phyloP scores from a whole-genome alignment of 2,113 vertebrate genomes.

The Prionailurus viverrinus region DNA sequence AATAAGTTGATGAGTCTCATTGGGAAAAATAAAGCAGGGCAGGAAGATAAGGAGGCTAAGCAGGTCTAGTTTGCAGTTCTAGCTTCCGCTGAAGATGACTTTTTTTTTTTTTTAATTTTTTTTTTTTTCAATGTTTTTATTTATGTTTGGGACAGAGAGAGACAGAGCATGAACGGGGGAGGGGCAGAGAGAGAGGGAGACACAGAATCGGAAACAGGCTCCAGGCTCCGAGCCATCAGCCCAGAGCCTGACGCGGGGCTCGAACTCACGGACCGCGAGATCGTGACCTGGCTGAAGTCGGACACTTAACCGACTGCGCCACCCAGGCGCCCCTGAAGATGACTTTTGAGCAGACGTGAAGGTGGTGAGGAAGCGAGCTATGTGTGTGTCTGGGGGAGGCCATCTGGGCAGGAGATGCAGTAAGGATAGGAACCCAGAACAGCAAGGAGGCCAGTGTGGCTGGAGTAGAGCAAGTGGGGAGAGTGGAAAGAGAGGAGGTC shows the following conservation, averaged over 20 bases:
- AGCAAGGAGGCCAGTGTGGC: not conserved
- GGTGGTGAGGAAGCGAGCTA: fast-evolving
- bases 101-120: too few relatives aligned
- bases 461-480: fast-evolving
- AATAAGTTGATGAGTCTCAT: not conserved
- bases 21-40: not conserved
- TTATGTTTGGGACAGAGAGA: too few relatives aligned
- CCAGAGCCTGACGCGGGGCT: too few relatives aligned
- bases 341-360: not conserved
- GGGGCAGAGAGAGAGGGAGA: too few relatives aligned
- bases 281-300: too few relatives aligned
- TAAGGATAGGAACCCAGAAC: not conserved
- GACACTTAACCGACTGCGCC: too few relatives aligned
- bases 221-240: too few relatives aligned
- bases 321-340: too few relatives aligned
- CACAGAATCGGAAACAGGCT: too few relatives aligned
- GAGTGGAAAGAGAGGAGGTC: not conserved
- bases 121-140: too few relatives aligned
- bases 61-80: not conserved
- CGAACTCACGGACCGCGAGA: too few relatives aligned
- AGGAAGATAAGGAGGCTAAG: not conserved
- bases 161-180: too few relatives aligned
- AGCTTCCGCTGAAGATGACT: not conserved
- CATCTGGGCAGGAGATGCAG: not conserved
- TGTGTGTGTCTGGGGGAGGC: not conserved